Evolutionary conservation across 2,797 vertebrate genomes (phyloP).

Genomic region (Lithobates pipiens): DNA sequence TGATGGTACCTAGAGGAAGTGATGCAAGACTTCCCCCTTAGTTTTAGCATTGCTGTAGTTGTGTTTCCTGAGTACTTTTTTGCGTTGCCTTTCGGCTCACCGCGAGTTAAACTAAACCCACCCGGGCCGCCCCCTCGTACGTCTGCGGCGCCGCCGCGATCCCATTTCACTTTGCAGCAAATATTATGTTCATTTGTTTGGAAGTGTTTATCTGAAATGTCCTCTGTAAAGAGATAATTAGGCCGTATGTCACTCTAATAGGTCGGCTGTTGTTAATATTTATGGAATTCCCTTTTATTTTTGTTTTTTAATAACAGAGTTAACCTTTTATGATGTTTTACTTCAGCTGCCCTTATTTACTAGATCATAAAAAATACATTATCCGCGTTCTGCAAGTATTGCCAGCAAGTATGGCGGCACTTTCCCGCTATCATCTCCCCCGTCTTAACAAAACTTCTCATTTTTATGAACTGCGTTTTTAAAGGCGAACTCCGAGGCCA

Average conservation of each 20-base stretch:
- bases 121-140: not conserved
- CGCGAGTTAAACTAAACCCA: not conserved
- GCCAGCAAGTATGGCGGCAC: not conserved
- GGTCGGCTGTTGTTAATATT: conserved; percentile 21
- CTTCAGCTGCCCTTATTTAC: conserved; percentile 47
- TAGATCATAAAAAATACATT: conserved; percentile 18
- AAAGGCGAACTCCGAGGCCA: not conserved
- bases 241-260: conserved; percentile 41
- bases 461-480: conserved; percentile 24
- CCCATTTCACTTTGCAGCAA: conserved; percentile 15
- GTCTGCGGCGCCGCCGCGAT: not conserved
- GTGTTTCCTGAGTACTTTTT: too few species aligned
- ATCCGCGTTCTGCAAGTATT: not conserved
- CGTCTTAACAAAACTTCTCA: conserved; percentile 12
- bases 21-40: too few species aligned
- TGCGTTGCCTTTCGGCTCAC: not conserved
- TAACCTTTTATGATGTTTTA: conserved; percentile 54
- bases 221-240: conserved; percentile 47
- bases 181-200: conserved; percentile 25
- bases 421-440: not conserved
- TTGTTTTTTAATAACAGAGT: conserved; percentile 51
- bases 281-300: conserved; percentile 21
- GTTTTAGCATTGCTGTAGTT: too few species aligned
- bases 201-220: conserved; percentile 36
- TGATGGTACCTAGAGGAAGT: too few species aligned